Percentiles rank a stretch among this genome's conserved stretches.
These are phyloP conservation scores for Pygocentrus nattereri DNA, from an alignment of 2,797 vertebrate species.

Conservation along the genomic window DNA sequence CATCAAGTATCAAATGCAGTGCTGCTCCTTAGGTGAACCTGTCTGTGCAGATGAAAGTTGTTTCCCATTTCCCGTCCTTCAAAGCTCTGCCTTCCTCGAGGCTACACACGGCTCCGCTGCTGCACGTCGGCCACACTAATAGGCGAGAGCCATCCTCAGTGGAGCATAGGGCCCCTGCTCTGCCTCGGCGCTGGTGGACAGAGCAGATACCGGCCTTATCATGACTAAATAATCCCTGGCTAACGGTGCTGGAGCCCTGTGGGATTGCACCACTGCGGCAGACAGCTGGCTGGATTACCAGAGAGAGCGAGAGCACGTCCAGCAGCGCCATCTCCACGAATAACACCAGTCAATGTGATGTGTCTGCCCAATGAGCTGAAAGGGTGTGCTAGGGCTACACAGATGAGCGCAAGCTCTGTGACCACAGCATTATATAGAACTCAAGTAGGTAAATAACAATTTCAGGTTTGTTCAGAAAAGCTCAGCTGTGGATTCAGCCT, in stretches of 20 bases:
- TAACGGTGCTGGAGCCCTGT: constrained; percentile 41
- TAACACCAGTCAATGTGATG: constrained; percentile 41
- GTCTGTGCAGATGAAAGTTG: constrained; percentile 15
- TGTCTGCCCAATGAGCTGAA: constrained; percentile 37
- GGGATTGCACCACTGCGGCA: constrained; percentile 47
- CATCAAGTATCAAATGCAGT: background rate
- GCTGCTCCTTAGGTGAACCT: constrained; percentile 4
- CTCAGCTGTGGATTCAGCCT: background rate
- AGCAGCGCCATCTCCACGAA: constrained; percentile 45
- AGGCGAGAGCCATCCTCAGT: constrained; percentile 39
- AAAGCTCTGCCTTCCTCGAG: constrained; percentile 31
- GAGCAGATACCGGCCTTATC: constrained; percentile 54
- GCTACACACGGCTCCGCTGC: constrained; percentile 34
- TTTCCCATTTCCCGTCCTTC: constrained; percentile 46
- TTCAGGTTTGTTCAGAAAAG: background rate
- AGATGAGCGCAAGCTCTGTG: background rate
- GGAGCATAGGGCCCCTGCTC: constrained; percentile 29
- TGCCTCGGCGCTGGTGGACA: constrained; percentile 40
- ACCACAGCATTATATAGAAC: background rate
- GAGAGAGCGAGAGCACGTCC: constrained; percentile 41
- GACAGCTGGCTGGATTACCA: constrained; percentile 54
- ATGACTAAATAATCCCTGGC: constrained; percentile 61
- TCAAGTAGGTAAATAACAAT: background rate
- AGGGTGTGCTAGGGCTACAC: constrained; percentile 3
- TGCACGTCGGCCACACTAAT: constrained; percentile 33